phyloP scores from a whole-genome alignment of 1,140 invertebrate genomes.

The Aphaenogaster ashmeadi region DNA sequence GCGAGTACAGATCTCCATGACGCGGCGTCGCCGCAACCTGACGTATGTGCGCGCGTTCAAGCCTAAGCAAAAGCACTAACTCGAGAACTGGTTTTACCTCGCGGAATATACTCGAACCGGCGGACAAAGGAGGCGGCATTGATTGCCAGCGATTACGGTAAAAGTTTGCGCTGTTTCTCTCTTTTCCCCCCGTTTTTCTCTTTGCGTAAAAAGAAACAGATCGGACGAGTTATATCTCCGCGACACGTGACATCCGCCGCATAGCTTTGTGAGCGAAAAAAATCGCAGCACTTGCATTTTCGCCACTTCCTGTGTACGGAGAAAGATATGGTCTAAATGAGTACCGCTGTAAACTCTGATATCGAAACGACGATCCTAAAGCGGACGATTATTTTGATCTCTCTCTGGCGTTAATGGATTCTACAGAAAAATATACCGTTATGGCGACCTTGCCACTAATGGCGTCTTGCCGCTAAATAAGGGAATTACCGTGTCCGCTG shows the following conservation, averaged over 20 bases:
- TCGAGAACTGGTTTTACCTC: conserved; percentile 52
- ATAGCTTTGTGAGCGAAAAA: not conserved
- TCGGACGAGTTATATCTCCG: not conserved
- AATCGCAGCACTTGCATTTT: not conserved
- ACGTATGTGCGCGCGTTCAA: not conserved
- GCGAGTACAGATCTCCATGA: conserved; percentile 2
- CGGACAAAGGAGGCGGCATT: conserved; percentile 49
- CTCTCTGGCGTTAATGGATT: not conserved
- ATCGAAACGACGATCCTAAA: not conserved
- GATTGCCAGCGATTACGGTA: conserved; percentile 39
- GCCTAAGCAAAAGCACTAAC: conserved; percentile 51
- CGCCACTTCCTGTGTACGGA: not conserved
- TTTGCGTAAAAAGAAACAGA: not conserved
- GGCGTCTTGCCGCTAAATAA: not conserved
- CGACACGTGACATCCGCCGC: not conserved
- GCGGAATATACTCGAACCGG: conserved; percentile 33
- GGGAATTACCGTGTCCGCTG: conserved; percentile 5
- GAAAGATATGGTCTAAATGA: not conserved
- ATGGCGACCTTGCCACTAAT: conserved; percentile 32
- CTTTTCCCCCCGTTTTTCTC: not conserved
- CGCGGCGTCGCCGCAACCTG: not conserved
- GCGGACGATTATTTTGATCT: not conserved
- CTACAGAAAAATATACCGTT: conserved; percentile 28
- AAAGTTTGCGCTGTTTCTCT: conserved; percentile 1
- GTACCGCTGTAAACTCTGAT: not conserved